A percentile compares a stretch with the other conserved stretches of the same genome.
Conservation (phyloP, 64 coral and sea anemone species). For the Acropora tenuis region DNA sequence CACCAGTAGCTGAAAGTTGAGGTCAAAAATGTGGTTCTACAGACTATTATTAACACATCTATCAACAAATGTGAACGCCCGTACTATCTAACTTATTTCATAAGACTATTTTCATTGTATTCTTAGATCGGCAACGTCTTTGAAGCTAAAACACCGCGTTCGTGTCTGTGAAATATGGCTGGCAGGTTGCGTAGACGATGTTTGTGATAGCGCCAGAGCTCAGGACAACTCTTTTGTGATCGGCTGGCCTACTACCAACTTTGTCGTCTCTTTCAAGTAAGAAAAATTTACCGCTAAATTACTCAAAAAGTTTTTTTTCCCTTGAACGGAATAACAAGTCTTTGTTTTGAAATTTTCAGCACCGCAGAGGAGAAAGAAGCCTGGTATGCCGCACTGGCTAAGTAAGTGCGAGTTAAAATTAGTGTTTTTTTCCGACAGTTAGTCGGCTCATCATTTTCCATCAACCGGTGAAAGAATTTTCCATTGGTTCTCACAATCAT, state of each 20-base stretch:
- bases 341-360: conserved; percentile 7
- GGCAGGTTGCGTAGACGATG: conserved; percentile 77
- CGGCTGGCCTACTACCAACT: conserved; percentile 91
- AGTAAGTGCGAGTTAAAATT: conserved; percentile 50
- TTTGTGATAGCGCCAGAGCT: conserved; percentile 71
- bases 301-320: background rate
- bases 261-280: conserved; percentile 83
- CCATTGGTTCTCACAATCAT: too few species aligned
- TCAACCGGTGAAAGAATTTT: too few species aligned
- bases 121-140: conserved; percentile 74
- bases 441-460: too few species aligned
- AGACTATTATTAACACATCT: too few species aligned
- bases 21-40: too few species aligned
- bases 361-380: conserved; percentile 70
- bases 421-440: background rate
- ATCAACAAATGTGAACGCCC: too few species aligned
- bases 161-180: conserved; percentile 87
- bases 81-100: too few species aligned
- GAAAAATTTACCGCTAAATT: background rate
- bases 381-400: conserved; percentile 53
- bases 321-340: background rate
- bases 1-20: too few species aligned
- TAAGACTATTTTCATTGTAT: background rate
- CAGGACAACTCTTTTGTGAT: conserved; percentile 85
- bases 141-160: conserved; percentile 81